These are phyloP conservation scores for Rhagoletis pomonella DNA, from an alignment of 1,140 invertebrate species.

Conservation along the genomic window DNA sequence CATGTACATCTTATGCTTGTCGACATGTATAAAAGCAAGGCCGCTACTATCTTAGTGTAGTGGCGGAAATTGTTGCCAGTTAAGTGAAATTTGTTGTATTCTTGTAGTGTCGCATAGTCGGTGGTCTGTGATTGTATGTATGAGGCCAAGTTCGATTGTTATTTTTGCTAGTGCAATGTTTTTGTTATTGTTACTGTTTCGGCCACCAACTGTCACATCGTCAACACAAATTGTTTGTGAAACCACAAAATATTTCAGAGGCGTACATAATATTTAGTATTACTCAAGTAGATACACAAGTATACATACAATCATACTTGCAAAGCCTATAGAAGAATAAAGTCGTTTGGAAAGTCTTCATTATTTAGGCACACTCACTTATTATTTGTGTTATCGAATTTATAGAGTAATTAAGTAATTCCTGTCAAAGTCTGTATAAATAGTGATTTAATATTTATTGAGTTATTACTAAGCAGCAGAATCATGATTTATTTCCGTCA, in stretches of 20 bases:
- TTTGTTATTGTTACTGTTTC: background rate
- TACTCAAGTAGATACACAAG: background rate
- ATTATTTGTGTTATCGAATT: no score
- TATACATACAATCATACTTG: background rate
- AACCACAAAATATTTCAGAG: background rate
- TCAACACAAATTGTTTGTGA: slow-evolving; percentile 12
- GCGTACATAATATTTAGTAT: background rate
- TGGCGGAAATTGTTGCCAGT: background rate
- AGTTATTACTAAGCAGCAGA: no score
- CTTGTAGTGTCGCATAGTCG: background rate
- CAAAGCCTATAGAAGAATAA: no score
- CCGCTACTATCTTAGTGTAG: background rate
- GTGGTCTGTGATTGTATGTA: background rate
- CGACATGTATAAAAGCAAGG: background rate
- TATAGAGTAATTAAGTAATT: no score
- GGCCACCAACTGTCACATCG: background rate
- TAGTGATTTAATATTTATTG: no score
- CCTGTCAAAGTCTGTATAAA: no score
- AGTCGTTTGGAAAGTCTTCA: no score
- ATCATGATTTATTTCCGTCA: no score
- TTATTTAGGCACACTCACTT: no score
- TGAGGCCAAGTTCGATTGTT: background rate
- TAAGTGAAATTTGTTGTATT: slow-evolving; percentile 4
- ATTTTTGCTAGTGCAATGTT: background rate
- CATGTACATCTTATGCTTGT: no score